phyloP scores from a whole-genome alignment of 2,113 vertebrate species.

The Cavia porcellus region DNA sequence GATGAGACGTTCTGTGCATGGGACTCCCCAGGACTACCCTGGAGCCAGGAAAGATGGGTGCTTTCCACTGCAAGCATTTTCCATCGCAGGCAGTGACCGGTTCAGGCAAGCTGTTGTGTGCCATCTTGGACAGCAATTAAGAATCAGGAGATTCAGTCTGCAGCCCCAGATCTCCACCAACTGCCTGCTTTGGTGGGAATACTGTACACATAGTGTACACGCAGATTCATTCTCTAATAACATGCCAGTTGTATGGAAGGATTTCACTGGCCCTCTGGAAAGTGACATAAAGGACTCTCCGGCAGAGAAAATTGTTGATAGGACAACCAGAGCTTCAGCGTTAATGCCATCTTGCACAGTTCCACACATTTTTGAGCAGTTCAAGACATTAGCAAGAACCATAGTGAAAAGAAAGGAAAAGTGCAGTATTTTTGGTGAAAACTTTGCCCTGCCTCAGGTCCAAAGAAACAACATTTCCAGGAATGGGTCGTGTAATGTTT shows the following conservation, averaged over 20 bases:
- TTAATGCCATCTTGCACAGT: not conserved
- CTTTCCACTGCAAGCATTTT: slow-evolving; percentile 51
- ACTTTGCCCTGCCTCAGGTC: not conserved
- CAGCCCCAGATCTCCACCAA: not conserved
- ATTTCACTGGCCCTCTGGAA: not conserved
- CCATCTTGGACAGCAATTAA: not conserved
- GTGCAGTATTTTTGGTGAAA: not conserved
- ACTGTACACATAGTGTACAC: fast-evolving
- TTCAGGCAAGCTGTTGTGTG: not conserved
- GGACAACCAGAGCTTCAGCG: not conserved
- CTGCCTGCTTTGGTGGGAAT: not conserved
- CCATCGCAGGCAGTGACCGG: not conserved
- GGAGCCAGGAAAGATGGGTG: not conserved
- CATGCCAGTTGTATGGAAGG: not conserved
- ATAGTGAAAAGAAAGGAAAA: not conserved
- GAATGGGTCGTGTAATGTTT: not conserved
- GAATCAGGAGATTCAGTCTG: not conserved
- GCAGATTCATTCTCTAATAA: not conserved
- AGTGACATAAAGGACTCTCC: not conserved
- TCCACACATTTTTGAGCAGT: not conserved
- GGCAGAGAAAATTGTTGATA: not conserved
- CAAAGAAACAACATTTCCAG: slow-evolving; percentile 9
- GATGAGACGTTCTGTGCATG: not conserved
- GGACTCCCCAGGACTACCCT: slow-evolving; percentile 32
- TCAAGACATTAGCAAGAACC: not conserved